Evolutionary conservation across 2,797 vertebrate genomes (phyloP).

Genomic region (Chrysocyon brachyurus): DNA sequence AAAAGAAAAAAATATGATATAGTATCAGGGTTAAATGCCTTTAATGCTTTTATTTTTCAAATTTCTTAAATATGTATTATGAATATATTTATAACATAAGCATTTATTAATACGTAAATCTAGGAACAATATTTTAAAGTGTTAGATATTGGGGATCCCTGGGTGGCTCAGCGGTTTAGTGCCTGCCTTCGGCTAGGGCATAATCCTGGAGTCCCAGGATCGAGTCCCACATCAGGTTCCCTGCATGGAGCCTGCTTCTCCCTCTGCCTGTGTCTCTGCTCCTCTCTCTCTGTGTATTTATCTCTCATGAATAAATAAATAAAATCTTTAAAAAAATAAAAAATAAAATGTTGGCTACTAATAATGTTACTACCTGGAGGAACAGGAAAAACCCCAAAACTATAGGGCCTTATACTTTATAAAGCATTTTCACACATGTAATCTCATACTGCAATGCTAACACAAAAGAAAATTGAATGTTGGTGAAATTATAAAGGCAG

Average conservation of each 20-base stretch:
- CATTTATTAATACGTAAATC: not conserved
- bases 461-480: not conserved
- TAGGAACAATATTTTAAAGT: not conserved
- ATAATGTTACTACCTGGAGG: not conserved
- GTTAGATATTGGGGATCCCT: not conserved
- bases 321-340: no score
- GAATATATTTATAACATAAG: not conserved
- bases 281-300: no score
- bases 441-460: constrained; percentile 20
- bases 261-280: no score
- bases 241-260: no score
- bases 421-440: constrained; percentile 41
- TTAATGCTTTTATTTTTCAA: constrained; percentile 47
- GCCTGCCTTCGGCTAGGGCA: no score
- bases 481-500: constrained; percentile 19
- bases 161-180: no score
- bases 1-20: not conserved
- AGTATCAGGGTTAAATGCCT: not conserved
- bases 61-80: not conserved
- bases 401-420: not conserved
- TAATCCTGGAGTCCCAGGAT: no score
- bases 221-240: no score
- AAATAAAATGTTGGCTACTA: constrained; percentile 30
- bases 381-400: not conserved
- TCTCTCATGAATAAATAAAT: no score